Percentiles rank a stretch among this genome's conserved stretches.
phyloP scores from a whole-genome alignment of 2,888 invertebrate genomes.

The Eristalis intricaria region DNA sequence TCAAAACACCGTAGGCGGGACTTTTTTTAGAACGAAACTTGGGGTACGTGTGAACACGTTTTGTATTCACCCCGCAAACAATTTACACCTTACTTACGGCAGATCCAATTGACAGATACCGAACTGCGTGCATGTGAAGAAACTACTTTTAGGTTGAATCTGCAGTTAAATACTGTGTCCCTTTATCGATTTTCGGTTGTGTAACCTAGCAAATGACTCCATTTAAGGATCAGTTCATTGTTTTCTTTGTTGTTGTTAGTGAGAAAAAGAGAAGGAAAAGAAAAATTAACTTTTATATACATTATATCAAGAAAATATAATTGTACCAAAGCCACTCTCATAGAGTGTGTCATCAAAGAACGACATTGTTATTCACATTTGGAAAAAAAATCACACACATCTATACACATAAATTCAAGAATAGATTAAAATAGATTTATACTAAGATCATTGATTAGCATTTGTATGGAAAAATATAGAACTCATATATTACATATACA shows the following conservation, averaged over 20 bases:
- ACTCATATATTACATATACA: not conserved
- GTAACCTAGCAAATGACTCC: conserved; percentile 17
- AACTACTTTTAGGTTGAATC: not conserved
- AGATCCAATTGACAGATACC: conserved; percentile 21
- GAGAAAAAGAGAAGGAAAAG: not conserved
- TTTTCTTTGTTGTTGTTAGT: conserved; percentile 27
- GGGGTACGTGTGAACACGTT: conserved; percentile 14
- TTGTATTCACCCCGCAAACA: conserved; percentile 8
- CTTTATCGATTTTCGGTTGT: conserved; percentile 36
- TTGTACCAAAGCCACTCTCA: conserved; percentile 61
- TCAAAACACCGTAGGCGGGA: not conserved
- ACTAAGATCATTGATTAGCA: conserved; percentile 23
- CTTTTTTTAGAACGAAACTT: conserved; percentile 29
- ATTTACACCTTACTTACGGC: conserved; percentile 22
- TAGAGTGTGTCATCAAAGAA: conserved; percentile 39
- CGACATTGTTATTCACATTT: conserved; percentile 23
- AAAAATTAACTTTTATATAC: too few relatives aligned
- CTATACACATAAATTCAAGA: not conserved
- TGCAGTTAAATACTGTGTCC: not conserved
- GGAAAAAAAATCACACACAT: not conserved
- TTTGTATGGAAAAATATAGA: conserved; percentile 10
- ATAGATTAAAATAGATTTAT: conserved; percentile 21
- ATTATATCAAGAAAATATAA: conserved; percentile 58
- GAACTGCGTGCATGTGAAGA: not conserved
- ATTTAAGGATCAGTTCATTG: conserved; percentile 19